Evolutionary conservation across 1,140 invertebrate species (phyloP).

Genomic region (Anastrepha obliqua): DNA sequence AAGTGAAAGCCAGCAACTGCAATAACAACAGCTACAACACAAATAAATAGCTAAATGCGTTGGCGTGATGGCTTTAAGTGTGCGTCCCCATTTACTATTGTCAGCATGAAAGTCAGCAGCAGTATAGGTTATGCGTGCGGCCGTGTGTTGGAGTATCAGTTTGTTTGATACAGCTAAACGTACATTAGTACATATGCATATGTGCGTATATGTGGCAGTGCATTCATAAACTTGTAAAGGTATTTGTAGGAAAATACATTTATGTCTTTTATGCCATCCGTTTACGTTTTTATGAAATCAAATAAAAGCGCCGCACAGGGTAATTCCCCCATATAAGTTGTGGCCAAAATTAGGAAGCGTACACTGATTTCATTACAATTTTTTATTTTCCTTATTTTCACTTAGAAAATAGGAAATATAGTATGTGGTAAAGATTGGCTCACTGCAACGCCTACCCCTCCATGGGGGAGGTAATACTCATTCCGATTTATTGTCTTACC

Average conservation of each 20-base stretch:
- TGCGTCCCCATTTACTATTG: background rate
- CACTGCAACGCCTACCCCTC: no score
- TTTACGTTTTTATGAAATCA: slow-evolving; percentile 22
- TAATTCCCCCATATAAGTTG: no score
- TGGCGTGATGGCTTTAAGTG: background rate
- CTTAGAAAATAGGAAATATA: no score
- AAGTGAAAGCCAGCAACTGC: slow-evolving; percentile 3
- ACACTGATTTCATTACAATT: no score
- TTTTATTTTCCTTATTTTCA: no score
- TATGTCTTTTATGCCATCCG: slow-evolving; percentile 15
- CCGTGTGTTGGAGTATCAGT: background rate
- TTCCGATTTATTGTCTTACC: no score
- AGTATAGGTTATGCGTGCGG: background rate
- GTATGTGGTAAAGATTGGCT: no score
- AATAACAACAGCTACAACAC: slow-evolving; percentile 9
- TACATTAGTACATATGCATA: background rate
- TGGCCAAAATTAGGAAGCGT: no score
- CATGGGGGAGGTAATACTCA: no score
- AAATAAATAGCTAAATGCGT: slow-evolving; percentile 16
- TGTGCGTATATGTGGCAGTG: background rate
- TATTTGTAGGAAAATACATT: background rate
- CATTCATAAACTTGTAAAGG: background rate
- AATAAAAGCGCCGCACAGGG: background rate
- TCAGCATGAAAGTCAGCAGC: background rate
- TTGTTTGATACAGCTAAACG: background rate